Conservation (phyloP, 2,797 vertebrate species). For the Centropyge bicolor region DNA sequence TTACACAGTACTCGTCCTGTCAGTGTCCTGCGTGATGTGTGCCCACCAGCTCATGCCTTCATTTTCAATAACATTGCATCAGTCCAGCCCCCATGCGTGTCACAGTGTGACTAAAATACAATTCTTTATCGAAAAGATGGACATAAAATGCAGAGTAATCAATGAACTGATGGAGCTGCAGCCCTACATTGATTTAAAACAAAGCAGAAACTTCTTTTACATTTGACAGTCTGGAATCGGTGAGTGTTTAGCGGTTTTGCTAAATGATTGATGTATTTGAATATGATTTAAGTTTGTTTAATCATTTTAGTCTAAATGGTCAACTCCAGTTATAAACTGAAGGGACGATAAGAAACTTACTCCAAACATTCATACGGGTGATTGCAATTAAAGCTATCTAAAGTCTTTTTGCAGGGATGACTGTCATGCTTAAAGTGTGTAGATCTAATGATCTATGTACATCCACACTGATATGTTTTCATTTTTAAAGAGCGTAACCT, state of each 20-base stretch:
- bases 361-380: background rate
- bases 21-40: too few relatives aligned
- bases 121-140: background rate
- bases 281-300: too few relatives aligned
- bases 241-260: too few relatives aligned
- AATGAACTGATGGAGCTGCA: background rate
- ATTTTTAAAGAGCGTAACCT: too few relatives aligned
- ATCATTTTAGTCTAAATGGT: background rate
- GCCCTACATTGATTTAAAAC: too few relatives aligned
- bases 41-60: background rate
- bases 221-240: too few relatives aligned
- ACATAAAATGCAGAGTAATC: background rate
- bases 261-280: too few relatives aligned
- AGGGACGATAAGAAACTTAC: background rate
- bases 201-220: too few relatives aligned
- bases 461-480: too few relatives aligned
- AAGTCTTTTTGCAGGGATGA: too few relatives aligned
- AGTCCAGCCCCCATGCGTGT: background rate
- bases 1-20: rapidly evolving
- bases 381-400: background rate
- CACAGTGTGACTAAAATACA: background rate
- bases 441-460: too few relatives aligned
- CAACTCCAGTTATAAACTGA: background rate
- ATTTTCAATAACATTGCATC: constrained; percentile 3
- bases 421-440: background rate